Evolutionary conservation across 2,113 vertebrate genomes (phyloP), one percentile per base, ranked within the genome.

Genomic region (Notechis scutatus): DNA sequence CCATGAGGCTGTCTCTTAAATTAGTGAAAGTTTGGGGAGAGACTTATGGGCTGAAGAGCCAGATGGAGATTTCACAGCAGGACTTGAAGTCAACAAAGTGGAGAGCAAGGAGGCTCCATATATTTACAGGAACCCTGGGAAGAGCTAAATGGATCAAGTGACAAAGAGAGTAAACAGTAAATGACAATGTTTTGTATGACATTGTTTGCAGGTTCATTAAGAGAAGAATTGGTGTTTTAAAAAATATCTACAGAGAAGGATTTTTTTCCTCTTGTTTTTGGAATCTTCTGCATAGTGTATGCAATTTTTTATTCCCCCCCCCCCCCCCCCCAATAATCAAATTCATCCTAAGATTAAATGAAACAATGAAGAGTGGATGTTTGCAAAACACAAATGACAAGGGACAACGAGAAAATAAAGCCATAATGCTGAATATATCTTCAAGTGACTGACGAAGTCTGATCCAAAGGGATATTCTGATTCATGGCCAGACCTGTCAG

Each of bases 61-160:
- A 98, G 97, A 97, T 96, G 97, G 96, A 96, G 94, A 96, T 96
- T 96, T 97, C 96, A 95, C 96, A 96, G 96, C 95, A 96, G 97
- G 97, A 94, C 96, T 95, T 95, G 92, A 93, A 93, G 92, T 95
- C 96, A 97, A 96, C 94, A 97, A 97, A 97, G 96, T 96, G 91
- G 96, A 89, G 96, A 95, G 95, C 94, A 86, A 93, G 94, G 93
- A 96, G 94, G 69, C 97, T 94, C 89, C 85, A 93, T 93, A 94
- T 94, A 96, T 96, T 96, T 95, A 94, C 93, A 92, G 94, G 85
- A 94, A 95, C 95, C 95, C 94, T 92, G 92, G 95, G 96, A 95
- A 95, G 95, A 97, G 94, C 94, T 96, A 97, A 97, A 95, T 96
- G 96, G 97, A 96, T 97, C 96, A 96, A 96, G 95, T 96, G 96